Base-by-base conservation (phyloP, 2,797 vertebrate species). In the Neostethus bicornis region DNA sequence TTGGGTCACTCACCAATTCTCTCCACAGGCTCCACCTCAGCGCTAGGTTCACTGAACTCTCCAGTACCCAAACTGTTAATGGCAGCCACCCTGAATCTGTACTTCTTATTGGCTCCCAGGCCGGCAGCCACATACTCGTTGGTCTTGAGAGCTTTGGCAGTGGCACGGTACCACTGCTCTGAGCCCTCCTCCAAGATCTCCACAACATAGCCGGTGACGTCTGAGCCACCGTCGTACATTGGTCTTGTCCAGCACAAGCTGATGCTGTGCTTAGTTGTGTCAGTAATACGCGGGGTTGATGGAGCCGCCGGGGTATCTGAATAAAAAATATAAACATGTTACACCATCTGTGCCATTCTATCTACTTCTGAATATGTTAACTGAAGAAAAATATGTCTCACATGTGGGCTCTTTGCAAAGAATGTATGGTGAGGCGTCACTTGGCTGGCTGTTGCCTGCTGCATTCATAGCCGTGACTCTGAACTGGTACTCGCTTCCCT, bases 401-500 rank as follows among this genome's bases (percentile, higher is more conserved):
- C 97, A 99, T 86, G 95, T 94, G 64, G 97, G 97, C 39, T 99
- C 97, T 90, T 87, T 96, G 90, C 97, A 99, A 62, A 95, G 80
- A 64, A 97, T 94, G 80, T 96, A 96, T 7, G 90, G 84, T 4
- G 96, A 95, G 48, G 95, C 89, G 17, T 98, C 96, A 12, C 97
- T 99, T 13, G 97, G 96, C 47, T 95, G 93, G 55, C 97, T 97
- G 80, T 94, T 93, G 45, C 97, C 97, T 73, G 97, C 97, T 39
- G 94, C 88, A 4, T 99, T 99, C 55, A 95, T 93, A 1, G 97
- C 97, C 0, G 95, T 93, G 75, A 99, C 94, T 67, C 96, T 95
- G 92, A 99, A 99, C 83, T 96, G 96, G 81, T 99, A 99, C 66
- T 98, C 96, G 57, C 95, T 90, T 29, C 95, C 95, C 83, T 99